phyloP scores from a whole-genome alignment of 2,113 vertebrate species.

The Gobio gobio region DNA sequence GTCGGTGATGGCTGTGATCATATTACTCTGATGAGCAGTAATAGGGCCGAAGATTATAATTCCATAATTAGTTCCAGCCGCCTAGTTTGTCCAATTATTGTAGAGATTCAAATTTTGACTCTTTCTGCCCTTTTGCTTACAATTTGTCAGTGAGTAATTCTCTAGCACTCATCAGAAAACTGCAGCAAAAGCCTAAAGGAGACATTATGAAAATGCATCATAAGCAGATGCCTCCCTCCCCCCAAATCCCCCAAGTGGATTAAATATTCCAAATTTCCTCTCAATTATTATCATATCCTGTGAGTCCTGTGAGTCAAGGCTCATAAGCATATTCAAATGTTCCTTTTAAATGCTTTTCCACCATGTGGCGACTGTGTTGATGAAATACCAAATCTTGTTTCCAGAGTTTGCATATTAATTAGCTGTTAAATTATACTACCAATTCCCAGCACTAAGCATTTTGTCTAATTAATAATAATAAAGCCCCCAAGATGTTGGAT shows the following conservation, averaged over 20 bases:
- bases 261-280: slow-evolving; percentile 57
- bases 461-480: slow-evolving; percentile 68
- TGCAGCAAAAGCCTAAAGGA: slow-evolving; percentile 50
- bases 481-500: slow-evolving; percentile 64
- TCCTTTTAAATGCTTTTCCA: slow-evolving; percentile 59
- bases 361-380: slow-evolving; percentile 54
- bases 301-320: slow-evolving; percentile 53
- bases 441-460: slow-evolving; percentile 66
- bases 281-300: slow-evolving; percentile 52
- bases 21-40: slow-evolving; percentile 50
- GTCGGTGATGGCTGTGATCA: slow-evolving; percentile 44
- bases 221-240: slow-evolving; percentile 45
- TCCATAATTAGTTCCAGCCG: slow-evolving; percentile 52
- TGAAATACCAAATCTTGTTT: slow-evolving; percentile 66
- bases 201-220: slow-evolving; percentile 59
- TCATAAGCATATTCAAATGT: slow-evolving; percentile 63
- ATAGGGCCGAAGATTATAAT: slow-evolving; percentile 53
- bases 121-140: slow-evolving; percentile 40
- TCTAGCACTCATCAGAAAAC: slow-evolving; percentile 22
- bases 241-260: slow-evolving; percentile 43
- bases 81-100: slow-evolving; percentile 54
- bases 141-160: slow-evolving; percentile 43
- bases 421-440: slow-evolving; percentile 63
- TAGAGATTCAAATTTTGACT: slow-evolving; percentile 46
- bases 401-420: slow-evolving; percentile 66